Evolutionary conservation across 2,888 invertebrate genomes (phyloP), one percentile per base, ranked within the genome.

Genomic region (Sylvicola fuscatus): DNA sequence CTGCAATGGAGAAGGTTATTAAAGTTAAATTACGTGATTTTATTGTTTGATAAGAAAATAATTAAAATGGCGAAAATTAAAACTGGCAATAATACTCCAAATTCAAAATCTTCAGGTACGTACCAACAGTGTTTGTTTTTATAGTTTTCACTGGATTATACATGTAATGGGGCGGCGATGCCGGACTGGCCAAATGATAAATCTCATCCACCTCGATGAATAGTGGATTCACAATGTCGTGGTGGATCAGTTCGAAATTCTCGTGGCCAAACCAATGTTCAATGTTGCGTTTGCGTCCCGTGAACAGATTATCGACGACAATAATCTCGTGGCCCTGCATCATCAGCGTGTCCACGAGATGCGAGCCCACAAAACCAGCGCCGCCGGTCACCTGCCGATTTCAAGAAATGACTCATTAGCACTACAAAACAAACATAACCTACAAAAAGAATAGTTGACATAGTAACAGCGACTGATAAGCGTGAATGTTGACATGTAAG

Each of bases 111-210:
- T 27, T 7, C 14, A 33, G 5, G 4, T 17, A 32, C 32, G 27
- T 32, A 44, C 58, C 98, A 52, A 99, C 67, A 2, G 97, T 93
- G 58, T 98, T 99, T 1, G 97, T 97, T 60, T 98, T 98, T 44
- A 98, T 87, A 12, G 98, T 98, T 62, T 98, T 98, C 3, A 99
- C 95, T 21, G 98, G 97, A 65, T 98, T 99, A 53, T 84, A 81
- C 98, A 98, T 98, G 54, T 98, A 99, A 63, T 98, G 97, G 0
- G 93, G 95, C 14, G 98, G 98, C 45, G 93, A 93, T 2, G 98
- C 98, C 8, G 98, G 98, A 53, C 95, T 95, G 13, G 98, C 98
- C 50, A 98, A 65, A 56, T 99, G 97, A 58, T 97, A 98, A 50
- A 99, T 95, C 65, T 98, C 83, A 58, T 84, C 83, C 36, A 95